Evolutionary conservation across 2,888 invertebrate species (phyloP).

Genomic region (Cataglyphis cursor): DNA sequence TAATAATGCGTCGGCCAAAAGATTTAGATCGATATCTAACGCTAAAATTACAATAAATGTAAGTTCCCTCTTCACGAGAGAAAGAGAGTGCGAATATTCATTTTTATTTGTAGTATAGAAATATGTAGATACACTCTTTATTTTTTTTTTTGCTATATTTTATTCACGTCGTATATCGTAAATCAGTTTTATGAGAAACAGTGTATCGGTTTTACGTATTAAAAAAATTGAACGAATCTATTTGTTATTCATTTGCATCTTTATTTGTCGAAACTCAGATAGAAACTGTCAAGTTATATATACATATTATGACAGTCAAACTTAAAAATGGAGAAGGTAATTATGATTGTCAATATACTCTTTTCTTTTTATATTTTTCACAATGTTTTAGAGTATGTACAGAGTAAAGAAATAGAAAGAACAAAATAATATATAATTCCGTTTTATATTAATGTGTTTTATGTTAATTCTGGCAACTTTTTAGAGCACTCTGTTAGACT

Average conservation of each 20-base stretch:
- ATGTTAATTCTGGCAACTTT: background rate
- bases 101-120: slow-evolving; percentile 19
- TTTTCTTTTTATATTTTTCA: slow-evolving; percentile 3
- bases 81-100: slow-evolving; percentile 7
- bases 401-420: background rate
- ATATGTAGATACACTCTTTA: background rate
- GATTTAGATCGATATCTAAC: slow-evolving; percentile 40
- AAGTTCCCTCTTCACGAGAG: slow-evolving; percentile 18
- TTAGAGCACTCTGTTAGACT: background rate
- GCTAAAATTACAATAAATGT: slow-evolving; percentile 41
- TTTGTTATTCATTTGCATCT: background rate
- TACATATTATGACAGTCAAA: slow-evolving; percentile 1
- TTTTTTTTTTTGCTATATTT: background rate
- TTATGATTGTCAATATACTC: background rate
- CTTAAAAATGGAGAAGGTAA: slow-evolving; percentile 14
- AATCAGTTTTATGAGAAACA: slow-evolving; percentile 1
- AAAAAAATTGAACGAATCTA: slow-evolving; percentile 13
- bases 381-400: background rate
- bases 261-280: slow-evolving; percentile 44
- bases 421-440: slow-evolving; percentile 3
- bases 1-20: slow-evolving; percentile 15
- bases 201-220: slow-evolving; percentile 1
- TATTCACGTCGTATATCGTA: slow-evolving; percentile 10
- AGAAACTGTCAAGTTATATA: background rate
- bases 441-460: background rate